Evolutionary conservation across 2,113 vertebrate genomes (phyloP), one percentile per base, ranked within the genome.

Genomic region (Sarotherodon lohbergeri): DNA sequence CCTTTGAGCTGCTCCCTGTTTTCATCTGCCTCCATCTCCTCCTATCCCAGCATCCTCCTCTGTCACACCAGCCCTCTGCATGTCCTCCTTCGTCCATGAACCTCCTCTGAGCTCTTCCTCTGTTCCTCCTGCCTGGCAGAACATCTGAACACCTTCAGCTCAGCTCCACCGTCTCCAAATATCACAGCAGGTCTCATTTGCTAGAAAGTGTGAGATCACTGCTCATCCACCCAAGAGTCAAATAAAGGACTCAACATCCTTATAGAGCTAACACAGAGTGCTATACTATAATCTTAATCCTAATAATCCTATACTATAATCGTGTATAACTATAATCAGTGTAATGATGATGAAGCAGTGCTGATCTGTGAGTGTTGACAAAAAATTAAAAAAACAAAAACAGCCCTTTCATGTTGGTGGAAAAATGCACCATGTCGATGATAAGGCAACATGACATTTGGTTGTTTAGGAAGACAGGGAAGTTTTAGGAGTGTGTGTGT

Each of bases 191-290:
- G n/a, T 55, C n/a, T 55, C n/a, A 55, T 55, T 55, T 55, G n/a
- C 6, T 2, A 22, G 9, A 55, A 55, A 55, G 54, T 55, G 54
- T 56, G 54, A 12, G 0, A 56, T 24, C 54, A 2, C 54, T 56
- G 54, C 22, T 56, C 54, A 56, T 56, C 11, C 22, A 24, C 3
- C 54, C 54, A 0, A 56, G 2, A 12, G 22, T 56, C 1, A 24
- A 56, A 0, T 56, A 13, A 56, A 24, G 0, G 22, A 13, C 54
- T 56, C 22, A 56, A 3, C 11, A 56, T 24, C 5, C 54, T 56
- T 0, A 7, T 0, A 6, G 22, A 24, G 54, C 0, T 24, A 24
- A 56, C 54, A 56, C 22, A 0, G 11, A 24, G 54, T 24, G n/a
- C 10, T 24, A 13, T n/a, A 5, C 17, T 0, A 10, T 14, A 22